phyloP scores from a whole-genome alignment of 30 jellyfish, hydroid and myxozoan species.

The Phacellophora camtschatica region DNA sequence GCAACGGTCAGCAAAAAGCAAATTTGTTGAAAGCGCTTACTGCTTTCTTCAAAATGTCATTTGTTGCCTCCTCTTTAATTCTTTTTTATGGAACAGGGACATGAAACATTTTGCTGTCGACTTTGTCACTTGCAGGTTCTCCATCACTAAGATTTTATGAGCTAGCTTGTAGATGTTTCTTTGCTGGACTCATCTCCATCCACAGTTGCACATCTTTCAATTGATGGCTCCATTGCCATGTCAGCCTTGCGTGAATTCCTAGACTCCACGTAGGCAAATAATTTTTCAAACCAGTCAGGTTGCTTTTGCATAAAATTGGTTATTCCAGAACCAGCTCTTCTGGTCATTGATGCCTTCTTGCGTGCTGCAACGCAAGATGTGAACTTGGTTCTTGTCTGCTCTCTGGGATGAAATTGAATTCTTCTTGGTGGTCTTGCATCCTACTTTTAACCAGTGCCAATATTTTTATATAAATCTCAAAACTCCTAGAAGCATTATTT shows the following conservation, averaged over 20 bases:
- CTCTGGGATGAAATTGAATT: neutral
- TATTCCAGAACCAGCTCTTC: conserved; percentile 25
- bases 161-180: neutral
- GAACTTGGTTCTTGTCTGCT: conserved; percentile 8
- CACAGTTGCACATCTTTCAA: neutral
- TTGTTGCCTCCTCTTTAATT: conserved; percentile 3
- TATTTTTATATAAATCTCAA: conserved; percentile 2
- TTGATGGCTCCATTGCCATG: neutral
- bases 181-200: neutral
- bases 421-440: conserved; percentile 11
- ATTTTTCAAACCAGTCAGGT: conserved; percentile 21
- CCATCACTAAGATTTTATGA: neutral
- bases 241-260: neutral
- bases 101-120: neutral
- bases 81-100: conserved; percentile 27
- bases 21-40: conserved; percentile 17
- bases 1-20: conserved; percentile 13
- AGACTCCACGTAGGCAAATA: neutral
- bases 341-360: conserved; percentile 18
- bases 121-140: no score
- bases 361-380: conserved; percentile 8
- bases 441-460: neutral
- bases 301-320: neutral
- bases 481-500: neutral
- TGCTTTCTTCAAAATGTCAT: neutral